These are phyloP conservation scores for Anguilla japonica DNA, from an alignment of 2,113 vertebrate species.

Conservation along the genomic window DNA sequence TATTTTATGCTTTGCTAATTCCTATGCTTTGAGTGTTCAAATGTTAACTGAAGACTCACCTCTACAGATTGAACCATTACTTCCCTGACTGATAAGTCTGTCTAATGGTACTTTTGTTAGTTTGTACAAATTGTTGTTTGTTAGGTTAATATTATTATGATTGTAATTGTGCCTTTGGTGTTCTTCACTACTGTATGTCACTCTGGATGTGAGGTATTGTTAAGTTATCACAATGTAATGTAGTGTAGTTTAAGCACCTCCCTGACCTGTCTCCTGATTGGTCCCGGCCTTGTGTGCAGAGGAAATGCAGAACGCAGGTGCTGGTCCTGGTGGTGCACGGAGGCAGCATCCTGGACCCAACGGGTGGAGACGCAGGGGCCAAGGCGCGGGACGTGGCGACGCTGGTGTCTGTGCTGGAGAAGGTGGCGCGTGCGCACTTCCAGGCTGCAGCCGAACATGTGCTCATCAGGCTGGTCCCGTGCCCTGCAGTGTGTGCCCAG, in stretches of 20 bases:
- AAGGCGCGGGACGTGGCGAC: constrained; percentile 86
- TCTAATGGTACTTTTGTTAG: too few species aligned
- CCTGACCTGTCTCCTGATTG: not conserved
- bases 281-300: constrained; percentile 48
- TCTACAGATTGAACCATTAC: too few species aligned
- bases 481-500: constrained; percentile 90
- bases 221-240: not conserved
- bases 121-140: too few species aligned
- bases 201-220: too few species aligned
- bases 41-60: too few species aligned
- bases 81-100: too few species aligned
- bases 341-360: constrained; percentile 88
- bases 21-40: too few species aligned
- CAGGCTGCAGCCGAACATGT: constrained; percentile 85
- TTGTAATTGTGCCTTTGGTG: too few species aligned
- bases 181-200: too few species aligned
- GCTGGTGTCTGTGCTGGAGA: constrained; percentile 86
- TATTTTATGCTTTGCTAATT: too few species aligned
- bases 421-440: constrained; percentile 87
- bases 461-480: constrained; percentile 86
- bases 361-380: constrained; percentile 77
- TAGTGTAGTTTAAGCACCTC: not conserved
- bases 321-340: constrained; percentile 91
- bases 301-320: constrained; percentile 85
- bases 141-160: too few species aligned